Percentiles rank a stretch among this genome's conserved stretches.
Conservation (phyloP, 2,888 invertebrate genomes). For the Acanthosoma haemorrhoidale region DNA sequence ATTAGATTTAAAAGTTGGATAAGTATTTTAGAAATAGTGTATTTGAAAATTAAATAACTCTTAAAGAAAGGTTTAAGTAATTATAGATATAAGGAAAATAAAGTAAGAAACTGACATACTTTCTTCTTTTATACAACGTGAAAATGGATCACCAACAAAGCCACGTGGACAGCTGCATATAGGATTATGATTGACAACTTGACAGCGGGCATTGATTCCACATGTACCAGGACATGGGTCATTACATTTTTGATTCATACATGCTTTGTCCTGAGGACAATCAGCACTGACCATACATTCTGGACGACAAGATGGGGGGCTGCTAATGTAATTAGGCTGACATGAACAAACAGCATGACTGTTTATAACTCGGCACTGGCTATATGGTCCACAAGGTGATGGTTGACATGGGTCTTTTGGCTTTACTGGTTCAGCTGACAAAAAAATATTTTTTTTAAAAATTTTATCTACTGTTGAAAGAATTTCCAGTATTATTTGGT, state of each 20-base stretch:
- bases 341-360: constrained; percentile 70
- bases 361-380: constrained; percentile 58
- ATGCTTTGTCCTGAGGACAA: constrained; percentile 64
- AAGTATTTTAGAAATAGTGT: background rate
- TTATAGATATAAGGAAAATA: background rate
- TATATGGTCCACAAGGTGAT: constrained; percentile 74
- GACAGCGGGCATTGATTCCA: constrained; percentile 65
- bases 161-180: constrained; percentile 65
- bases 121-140: constrained; percentile 53
- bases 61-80: background rate
- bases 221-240: constrained; percentile 70
- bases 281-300: constrained; percentile 73
- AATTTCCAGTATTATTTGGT: constrained; percentile 35
- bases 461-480: constrained; percentile 40
- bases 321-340: constrained; percentile 60
- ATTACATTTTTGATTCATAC: constrained; percentile 67
- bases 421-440: constrained; percentile 46
- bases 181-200: constrained; percentile 69
- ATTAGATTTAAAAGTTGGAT: background rate
- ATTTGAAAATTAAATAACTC: background rate
- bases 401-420: constrained; percentile 61
- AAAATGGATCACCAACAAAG: constrained; percentile 69
- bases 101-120: constrained; percentile 43
- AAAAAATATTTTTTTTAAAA: constrained; percentile 40
- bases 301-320: constrained; percentile 68